A percentile compares a stretch with the other conserved stretches of the same genome.
These are phyloP conservation scores for Tachysurus fulvidraco DNA, from an alignment of 2,113 vertebrate genomes.

Conservation along the genomic window DNA sequence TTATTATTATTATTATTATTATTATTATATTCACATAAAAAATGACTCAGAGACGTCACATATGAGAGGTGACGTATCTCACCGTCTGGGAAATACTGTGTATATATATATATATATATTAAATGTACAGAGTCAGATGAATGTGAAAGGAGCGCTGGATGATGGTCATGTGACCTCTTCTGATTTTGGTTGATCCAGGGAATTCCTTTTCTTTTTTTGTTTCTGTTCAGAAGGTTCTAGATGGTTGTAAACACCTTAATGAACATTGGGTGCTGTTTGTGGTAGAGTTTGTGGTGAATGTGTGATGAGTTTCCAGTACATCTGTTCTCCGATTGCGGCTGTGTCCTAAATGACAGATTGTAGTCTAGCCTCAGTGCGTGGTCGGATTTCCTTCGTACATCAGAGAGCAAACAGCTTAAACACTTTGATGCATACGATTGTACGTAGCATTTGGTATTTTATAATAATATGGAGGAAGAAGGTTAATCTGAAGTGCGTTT, in stretches of 20 bases:
- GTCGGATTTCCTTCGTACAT: not conserved
- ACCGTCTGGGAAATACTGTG: not conserved
- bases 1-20: not conserved
- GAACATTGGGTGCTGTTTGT: not conserved
- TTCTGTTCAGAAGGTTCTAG: conserved; percentile 33
- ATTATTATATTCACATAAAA: not conserved
- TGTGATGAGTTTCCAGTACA: conserved; percentile 20
- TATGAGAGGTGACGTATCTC: not conserved
- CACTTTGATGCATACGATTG: not conserved
- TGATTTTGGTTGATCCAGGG: not conserved
- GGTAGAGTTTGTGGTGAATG: conserved; percentile 31
- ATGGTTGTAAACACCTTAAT: conserved; percentile 17
- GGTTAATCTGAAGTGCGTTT: not conserved
- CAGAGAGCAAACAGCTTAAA: not conserved
- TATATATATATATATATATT: too few relatives aligned
- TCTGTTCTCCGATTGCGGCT: not conserved
- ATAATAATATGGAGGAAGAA: not conserved
- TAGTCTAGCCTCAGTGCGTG: not conserved
- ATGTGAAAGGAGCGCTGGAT: not conserved
- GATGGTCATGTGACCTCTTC: not conserved
- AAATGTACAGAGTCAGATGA: not conserved
- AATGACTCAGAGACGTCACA: not conserved
- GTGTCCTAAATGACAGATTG: not conserved
- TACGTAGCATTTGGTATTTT: not conserved
- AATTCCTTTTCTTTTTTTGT: conserved; percentile 13